These are phyloP conservation scores for Myiopsitta monachus DNA, from an alignment of 2,113 vertebrate genomes.

Conservation along the genomic window DNA sequence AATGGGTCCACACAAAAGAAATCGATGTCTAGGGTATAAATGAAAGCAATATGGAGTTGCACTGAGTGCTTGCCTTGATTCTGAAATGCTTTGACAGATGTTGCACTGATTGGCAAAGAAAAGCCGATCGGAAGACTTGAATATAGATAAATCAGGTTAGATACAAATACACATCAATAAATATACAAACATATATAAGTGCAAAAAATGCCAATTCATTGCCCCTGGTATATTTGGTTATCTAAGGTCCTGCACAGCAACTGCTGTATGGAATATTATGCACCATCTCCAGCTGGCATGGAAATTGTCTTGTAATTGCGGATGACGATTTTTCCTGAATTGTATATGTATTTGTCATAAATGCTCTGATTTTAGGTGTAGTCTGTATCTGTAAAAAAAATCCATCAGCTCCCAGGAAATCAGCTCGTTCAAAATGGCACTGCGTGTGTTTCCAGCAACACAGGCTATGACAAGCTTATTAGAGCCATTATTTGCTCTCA, in stretches of 20 bases:
- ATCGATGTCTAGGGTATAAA: background rate
- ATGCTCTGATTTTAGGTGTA: background rate
- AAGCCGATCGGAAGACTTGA: background rate
- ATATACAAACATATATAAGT: background rate
- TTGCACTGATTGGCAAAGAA: background rate
- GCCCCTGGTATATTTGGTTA: background rate
- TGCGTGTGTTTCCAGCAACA: background rate
- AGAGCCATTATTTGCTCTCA: background rate
- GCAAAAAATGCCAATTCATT: background rate
- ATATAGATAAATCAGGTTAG: background rate
- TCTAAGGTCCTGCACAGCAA: background rate
- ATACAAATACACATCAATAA: background rate
- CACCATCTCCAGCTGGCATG: background rate
- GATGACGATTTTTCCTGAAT: background rate
- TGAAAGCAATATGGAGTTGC: background rate
- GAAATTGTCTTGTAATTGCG: background rate
- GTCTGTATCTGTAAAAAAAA: background rate
- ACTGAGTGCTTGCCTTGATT: background rate
- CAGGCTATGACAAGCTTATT: fast-evolving
- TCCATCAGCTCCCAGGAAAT: background rate
- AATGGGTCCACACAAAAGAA: background rate
- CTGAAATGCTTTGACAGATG: background rate
- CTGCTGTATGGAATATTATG: background rate
- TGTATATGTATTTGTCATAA: background rate
- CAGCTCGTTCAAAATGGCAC: background rate